phyloP scores from a whole-genome alignment of 92 coral and sea anemone genomes.

The Paragorgia papillata region DNA sequence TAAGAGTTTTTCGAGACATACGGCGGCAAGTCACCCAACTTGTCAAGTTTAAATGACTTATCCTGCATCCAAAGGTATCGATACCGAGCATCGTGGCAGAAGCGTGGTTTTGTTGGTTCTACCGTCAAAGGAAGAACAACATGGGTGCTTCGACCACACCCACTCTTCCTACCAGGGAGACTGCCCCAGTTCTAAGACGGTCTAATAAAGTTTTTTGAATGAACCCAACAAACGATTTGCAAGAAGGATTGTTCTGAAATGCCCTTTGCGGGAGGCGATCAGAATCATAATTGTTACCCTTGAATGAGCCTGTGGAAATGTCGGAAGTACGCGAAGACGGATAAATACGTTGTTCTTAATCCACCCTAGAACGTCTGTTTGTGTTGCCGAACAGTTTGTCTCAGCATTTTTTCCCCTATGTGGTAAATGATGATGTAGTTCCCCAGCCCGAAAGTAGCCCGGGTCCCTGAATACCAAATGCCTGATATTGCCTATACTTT shows the following conservation, averaged over 20 bases:
- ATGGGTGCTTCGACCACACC: constrained; percentile 44
- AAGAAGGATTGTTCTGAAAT: constrained; percentile 38
- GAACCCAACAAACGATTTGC: constrained; percentile 46
- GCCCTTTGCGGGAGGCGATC: constrained; percentile 39
- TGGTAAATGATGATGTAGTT: constrained; percentile 31
- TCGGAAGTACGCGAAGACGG: constrained; percentile 22
- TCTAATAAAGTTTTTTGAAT: constrained; percentile 40
- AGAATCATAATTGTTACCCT: constrained; percentile 35
- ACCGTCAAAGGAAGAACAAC: constrained; percentile 51
- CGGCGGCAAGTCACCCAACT: constrained; percentile 13
- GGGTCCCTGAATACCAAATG: no score
- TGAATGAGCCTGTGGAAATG: constrained; percentile 38
- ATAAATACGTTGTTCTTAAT: constrained; percentile 40
- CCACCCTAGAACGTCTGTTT: constrained; percentile 34
- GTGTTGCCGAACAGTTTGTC: background rate
- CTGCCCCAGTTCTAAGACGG: constrained; percentile 48
- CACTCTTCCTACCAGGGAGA: constrained; percentile 43
- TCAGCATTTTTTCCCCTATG: constrained; percentile 23
- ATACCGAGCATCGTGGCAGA: constrained; percentile 10
- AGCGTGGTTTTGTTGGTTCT: constrained; percentile 49
- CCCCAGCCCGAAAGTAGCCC: constrained; percentile 29
- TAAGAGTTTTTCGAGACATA: background rate
- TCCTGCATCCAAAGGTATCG: constrained; percentile 16
- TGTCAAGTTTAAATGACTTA: constrained; percentile 19
- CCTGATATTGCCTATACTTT: no score